Conservation (phyloP, 2,113 vertebrate species). For the Melanocharis versteri region DNA sequence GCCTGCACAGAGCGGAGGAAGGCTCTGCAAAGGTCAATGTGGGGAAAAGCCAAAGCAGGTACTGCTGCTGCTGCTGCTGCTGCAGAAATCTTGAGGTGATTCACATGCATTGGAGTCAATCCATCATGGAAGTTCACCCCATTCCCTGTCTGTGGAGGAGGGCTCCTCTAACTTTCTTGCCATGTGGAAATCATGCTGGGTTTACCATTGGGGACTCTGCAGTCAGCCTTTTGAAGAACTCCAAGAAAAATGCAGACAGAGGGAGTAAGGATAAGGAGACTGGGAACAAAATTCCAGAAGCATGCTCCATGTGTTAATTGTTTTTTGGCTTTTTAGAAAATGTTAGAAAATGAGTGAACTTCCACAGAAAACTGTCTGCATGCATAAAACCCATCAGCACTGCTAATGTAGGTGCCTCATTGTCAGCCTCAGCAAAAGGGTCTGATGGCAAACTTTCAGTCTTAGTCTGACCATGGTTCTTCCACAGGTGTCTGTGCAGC, state of each 20-base stretch:
- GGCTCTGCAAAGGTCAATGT: background rate
- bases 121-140: background rate
- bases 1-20: background rate
- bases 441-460: background rate
- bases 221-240: background rate
- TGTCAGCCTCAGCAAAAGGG: background rate
- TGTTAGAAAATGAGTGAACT: background rate
- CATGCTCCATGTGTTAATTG: background rate
- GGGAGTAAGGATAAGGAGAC: background rate
- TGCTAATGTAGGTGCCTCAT: background rate
- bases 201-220: background rate
- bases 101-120: rapidly evolving
- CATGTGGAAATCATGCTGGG: background rate
- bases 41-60: background rate
- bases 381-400: background rate
- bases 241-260: background rate
- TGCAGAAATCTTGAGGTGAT: background rate
- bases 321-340: background rate
- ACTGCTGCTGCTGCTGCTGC: background rate
- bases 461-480: background rate
- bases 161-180: background rate
- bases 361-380: background rate
- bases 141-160: background rate
- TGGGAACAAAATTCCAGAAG: background rate
- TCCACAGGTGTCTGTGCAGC: background rate